phyloP scores from a whole-genome alignment of 2,113 vertebrate species.

The Spea multiplicata region DNA sequence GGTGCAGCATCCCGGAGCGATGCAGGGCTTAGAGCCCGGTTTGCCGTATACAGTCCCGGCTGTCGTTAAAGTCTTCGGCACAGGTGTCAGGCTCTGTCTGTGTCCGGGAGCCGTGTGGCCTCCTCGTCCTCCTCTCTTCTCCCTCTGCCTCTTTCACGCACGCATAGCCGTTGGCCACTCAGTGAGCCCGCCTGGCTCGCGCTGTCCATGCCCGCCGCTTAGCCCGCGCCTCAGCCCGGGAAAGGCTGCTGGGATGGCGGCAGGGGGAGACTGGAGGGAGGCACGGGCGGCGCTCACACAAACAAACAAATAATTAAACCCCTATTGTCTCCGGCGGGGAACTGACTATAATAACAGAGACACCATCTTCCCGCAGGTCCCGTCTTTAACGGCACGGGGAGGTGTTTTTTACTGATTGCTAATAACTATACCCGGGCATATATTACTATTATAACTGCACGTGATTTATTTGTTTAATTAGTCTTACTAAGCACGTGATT shows the following conservation, averaged over 20 bases:
- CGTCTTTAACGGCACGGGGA: too few relatives aligned
- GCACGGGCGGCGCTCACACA: constrained; percentile 10
- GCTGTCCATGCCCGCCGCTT: constrained; percentile 45
- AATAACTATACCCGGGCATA: too few relatives aligned
- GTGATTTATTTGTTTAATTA: too few relatives aligned
- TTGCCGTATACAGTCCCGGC: background rate
- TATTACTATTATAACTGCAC: too few relatives aligned
- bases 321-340: background rate
- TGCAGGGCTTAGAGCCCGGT: background rate
- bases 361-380: too few relatives aligned
- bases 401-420: too few relatives aligned
- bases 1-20: background rate
- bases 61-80: background rate
- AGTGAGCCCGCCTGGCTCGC: constrained; percentile 40
- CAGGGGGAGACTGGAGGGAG: constrained; percentile 52
- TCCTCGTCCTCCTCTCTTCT: background rate
- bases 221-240: constrained; percentile 46
- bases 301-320: constrained; percentile 9
- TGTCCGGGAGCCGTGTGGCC: background rate
- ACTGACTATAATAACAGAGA: background rate
- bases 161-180: constrained; percentile 25
- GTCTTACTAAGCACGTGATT: too few relatives aligned
- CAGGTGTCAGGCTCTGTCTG: constrained; percentile 19
- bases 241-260: constrained; percentile 68
- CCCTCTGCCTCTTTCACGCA: background rate